Percentiles rank a stretch among this genome's conserved stretches.
Conservation (phyloP, 2,888 invertebrate genomes). For the Drosophila mayaguana region DNA sequence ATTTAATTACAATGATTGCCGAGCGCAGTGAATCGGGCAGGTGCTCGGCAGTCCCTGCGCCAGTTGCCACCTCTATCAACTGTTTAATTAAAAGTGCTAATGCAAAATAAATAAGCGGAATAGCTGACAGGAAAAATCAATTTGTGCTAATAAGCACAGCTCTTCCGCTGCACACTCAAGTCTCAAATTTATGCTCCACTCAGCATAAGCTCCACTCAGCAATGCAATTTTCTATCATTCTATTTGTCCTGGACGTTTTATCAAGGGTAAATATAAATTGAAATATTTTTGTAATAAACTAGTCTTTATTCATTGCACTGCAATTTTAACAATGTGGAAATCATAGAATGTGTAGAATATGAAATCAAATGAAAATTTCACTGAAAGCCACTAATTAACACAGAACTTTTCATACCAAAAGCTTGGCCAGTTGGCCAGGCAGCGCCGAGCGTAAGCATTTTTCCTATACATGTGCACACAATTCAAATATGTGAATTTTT, state of each 20-base stretch:
- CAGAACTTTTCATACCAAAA: too few species aligned
- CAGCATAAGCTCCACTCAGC: slow-evolving; percentile 32
- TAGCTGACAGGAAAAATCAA: slow-evolving; percentile 73
- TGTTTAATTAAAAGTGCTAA: slow-evolving; percentile 80
- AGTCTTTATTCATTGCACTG: too few species aligned
- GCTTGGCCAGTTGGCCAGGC: too few species aligned
- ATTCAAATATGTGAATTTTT: too few species aligned
- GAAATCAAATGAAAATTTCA: too few species aligned
- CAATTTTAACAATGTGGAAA: too few species aligned
- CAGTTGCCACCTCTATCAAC: slow-evolving; percentile 47
- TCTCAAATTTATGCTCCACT: slow-evolving; percentile 38
- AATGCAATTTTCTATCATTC: slow-evolving; percentile 4
- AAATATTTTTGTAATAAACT: background rate
- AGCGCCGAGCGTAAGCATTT: too few species aligned
- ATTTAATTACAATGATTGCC: slow-evolving; percentile 81
- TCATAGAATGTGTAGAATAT: too few species aligned
- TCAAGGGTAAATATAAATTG: background rate
- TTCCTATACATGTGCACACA: too few species aligned
- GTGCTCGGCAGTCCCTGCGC: slow-evolving; percentile 23
- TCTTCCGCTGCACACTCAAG: slow-evolving; percentile 27
- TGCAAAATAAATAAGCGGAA: slow-evolving; percentile 77
- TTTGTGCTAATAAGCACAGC: slow-evolving; percentile 72
- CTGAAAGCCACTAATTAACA: too few species aligned
- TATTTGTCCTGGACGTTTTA: slow-evolving; percentile 7
- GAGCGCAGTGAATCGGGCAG: slow-evolving; percentile 40